These are phyloP conservation scores for Pygmarrhopalites habei DNA, from an alignment of 1,140 invertebrate genomes.

Conservation along the genomic window DNA sequence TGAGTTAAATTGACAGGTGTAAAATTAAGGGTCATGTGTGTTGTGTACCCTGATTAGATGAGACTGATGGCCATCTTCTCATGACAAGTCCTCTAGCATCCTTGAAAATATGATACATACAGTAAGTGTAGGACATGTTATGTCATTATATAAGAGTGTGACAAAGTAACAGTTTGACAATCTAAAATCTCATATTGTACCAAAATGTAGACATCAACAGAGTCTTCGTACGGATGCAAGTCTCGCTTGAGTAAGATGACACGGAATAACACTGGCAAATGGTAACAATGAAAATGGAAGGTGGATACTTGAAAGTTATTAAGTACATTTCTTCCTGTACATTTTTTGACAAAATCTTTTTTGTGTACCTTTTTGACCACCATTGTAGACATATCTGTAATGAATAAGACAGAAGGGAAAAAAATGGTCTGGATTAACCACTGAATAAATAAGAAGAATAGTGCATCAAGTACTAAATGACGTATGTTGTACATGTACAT, in stretches of 20 bases:
- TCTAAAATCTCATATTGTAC: conserved; percentile 42
- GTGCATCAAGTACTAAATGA: no score
- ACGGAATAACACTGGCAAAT: conserved; percentile 46
- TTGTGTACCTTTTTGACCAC: conserved; percentile 43
- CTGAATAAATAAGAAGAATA: no score
- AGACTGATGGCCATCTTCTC: conserved; percentile 48
- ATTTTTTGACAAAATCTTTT: no score
- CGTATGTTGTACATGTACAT: no score
- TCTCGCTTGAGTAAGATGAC: conserved; percentile 47
- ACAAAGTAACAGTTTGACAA: background rate
- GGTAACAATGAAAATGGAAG: background rate
- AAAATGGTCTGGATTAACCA: no score
- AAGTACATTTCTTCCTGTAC: background rate
- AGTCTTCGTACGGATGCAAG: conserved; percentile 48
- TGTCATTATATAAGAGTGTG: background rate
- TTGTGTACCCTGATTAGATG: conserved; percentile 46
- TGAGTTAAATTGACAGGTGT: no score
- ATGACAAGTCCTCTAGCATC: conserved; percentile 49
- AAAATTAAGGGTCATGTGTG: no score
- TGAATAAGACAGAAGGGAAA: no score
- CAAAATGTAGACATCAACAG: conserved; percentile 48
- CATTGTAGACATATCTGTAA: conserved; percentile 46
- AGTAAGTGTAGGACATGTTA: no score
- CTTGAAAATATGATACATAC: conserved; percentile 41
- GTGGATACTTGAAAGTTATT: background rate